Evolutionary conservation across 2,797 vertebrate genomes (phyloP).

Genomic region (Triplophysa bombifrons): DNA sequence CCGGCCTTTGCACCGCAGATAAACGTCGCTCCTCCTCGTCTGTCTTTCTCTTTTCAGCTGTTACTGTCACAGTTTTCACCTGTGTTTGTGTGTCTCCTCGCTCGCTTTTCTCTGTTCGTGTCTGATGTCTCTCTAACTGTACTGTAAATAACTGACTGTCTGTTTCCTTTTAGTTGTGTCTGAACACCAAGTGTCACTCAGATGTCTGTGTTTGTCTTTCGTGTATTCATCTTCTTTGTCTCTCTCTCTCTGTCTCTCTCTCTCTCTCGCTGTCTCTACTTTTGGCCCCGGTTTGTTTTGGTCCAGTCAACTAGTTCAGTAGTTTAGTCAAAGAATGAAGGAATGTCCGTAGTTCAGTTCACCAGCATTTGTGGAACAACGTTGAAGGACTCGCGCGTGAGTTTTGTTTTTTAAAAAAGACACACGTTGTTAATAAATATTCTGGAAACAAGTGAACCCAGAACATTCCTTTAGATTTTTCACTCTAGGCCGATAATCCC

Average conservation of each 20-base stretch:
- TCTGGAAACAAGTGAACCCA: neutral
- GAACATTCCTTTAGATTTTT: neutral
- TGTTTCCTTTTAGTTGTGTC: slow-evolving; percentile 69
- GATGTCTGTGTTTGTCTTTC: slow-evolving; percentile 67
- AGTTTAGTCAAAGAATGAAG: slow-evolving; percentile 17
- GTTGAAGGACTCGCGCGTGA: neutral
- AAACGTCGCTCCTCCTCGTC: slow-evolving; percentile 25
- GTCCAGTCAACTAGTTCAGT: slow-evolving; percentile 42
- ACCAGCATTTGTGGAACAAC: neutral
- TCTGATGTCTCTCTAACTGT: slow-evolving; percentile 31
- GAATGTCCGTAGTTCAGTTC: neutral
- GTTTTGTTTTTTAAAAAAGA: neutral
- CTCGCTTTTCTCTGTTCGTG: slow-evolving; percentile 60
- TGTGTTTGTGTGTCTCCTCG: slow-evolving; percentile 59
- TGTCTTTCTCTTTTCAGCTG: slow-evolving; percentile 36
- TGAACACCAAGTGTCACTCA: slow-evolving; percentile 63
- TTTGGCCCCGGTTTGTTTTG: slow-evolving; percentile 33
- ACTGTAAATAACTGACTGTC: slow-evolving; percentile 31
- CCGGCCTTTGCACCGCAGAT: slow-evolving; percentile 51
- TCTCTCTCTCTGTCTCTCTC: slow-evolving; percentile 59
- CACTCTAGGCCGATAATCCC: slow-evolving; percentile 2
- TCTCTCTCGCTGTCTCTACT: slow-evolving; percentile 60
- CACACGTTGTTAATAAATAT: neutral
- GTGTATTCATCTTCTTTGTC: neutral
- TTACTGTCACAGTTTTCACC: slow-evolving; percentile 54